A percentile compares a stretch with the other conserved stretches of the same genome.
Conservation (phyloP, 2,113 vertebrate genomes). For the Typhlomys cinereus region DNA sequence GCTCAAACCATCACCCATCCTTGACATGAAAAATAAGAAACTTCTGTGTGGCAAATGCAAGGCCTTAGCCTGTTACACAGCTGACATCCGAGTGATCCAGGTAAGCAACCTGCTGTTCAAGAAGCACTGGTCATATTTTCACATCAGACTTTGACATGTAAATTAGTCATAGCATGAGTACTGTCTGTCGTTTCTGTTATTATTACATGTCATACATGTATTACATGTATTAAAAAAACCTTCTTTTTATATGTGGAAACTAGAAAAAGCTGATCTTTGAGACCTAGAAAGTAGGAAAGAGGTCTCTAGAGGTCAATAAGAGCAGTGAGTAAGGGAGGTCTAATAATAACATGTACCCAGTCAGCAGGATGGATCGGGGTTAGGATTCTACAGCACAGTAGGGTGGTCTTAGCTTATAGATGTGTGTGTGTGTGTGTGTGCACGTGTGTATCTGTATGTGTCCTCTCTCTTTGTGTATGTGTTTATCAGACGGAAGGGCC, state of each 20-base stretch:
- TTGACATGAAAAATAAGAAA: slow-evolving; percentile 67
- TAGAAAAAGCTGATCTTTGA: neutral
- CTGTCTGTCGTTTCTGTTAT: neutral
- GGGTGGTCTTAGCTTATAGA: too few species aligned
- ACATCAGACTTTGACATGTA: neutral
- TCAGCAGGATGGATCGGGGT: neutral
- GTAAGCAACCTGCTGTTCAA: slow-evolving; percentile 64
- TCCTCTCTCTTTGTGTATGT: too few species aligned
- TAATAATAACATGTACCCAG: neutral
- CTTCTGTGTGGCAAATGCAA: slow-evolving; percentile 85
- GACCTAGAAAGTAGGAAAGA: neutral
- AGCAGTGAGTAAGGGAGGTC: neutral
- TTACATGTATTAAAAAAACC: neutral
- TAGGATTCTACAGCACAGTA: neutral
- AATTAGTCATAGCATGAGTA: slow-evolving; percentile 3
- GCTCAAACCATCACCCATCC: neutral
- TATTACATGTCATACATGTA: neutral
- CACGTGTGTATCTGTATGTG: too few species aligned
- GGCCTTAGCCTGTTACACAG: slow-evolving; percentile 77
- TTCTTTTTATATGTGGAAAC: neutral
- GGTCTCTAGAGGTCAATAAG: neutral
- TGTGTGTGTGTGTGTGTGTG: too few species aligned
- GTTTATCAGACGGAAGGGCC: too few species aligned
- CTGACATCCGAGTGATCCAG: slow-evolving; percentile 83
- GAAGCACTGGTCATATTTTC: neutral